Conservation (phyloP, 2,113 vertebrate genomes). For the Lepus americanus region DNA sequence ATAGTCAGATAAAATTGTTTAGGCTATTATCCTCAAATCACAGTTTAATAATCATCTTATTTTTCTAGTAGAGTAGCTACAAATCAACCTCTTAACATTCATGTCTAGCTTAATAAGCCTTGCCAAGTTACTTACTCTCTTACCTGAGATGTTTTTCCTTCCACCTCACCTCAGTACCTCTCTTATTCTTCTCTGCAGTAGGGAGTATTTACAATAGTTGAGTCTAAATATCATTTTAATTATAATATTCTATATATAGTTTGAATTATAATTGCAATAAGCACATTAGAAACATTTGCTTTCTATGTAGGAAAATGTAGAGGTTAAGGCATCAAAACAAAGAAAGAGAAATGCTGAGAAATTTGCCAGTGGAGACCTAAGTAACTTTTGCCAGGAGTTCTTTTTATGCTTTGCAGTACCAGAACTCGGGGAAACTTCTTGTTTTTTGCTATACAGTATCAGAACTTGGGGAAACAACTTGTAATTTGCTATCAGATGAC, state of each 20-base stretch:
- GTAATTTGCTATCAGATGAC: background rate
- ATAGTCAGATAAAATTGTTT: background rate
- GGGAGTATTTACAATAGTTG: background rate
- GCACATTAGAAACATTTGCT: background rate
- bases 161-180: background rate
- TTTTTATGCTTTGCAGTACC: background rate
- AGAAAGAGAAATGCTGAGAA: background rate
- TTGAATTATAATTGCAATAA: background rate
- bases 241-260: too few species aligned
- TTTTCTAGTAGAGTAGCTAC: background rate
- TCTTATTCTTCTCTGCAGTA: background rate
- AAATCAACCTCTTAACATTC: background rate
- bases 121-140: background rate
- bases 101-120: background rate
- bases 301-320: background rate
- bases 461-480: background rate
- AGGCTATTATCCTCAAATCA: background rate
- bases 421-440: background rate
- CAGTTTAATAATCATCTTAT: background rate
- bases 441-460: too few species aligned
- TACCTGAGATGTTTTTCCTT: background rate
- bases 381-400: background rate
- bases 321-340: background rate
- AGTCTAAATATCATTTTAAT: background rate
- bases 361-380: background rate